Evolutionary conservation across 2,113 vertebrate species (phyloP).

Genomic region (Hemibagrus wyckioides): DNA sequence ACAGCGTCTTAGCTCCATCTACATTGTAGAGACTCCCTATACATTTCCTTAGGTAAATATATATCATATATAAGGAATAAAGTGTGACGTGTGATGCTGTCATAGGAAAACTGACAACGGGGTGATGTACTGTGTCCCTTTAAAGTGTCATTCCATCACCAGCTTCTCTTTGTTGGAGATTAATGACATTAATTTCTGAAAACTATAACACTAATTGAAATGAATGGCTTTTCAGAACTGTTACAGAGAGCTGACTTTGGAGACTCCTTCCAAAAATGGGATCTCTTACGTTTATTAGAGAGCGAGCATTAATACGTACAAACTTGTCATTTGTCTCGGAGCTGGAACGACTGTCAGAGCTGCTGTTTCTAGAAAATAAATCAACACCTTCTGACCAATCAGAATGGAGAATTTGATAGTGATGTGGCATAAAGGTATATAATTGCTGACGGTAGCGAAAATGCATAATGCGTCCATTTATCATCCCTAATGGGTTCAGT

Average conservation of each 20-base stretch:
- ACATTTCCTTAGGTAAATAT: neutral
- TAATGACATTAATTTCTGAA: neutral
- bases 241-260: neutral
- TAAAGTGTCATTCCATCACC: neutral
- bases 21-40: neutral
- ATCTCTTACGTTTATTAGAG: too few relatives aligned
- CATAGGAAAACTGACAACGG: neutral
- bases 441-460: neutral
- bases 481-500: neutral
- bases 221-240: neutral
- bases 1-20: neutral
- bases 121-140: neutral
- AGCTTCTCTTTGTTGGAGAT: neutral
- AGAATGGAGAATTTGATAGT: neutral
- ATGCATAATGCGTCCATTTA: neutral
- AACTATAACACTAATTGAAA: too few relatives aligned
- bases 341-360: neutral
- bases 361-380: neutral
- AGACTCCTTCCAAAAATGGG: neutral
- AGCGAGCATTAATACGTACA: neutral
- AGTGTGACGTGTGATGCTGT: neutral
- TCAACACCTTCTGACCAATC: neutral
- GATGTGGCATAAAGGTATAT: neutral
- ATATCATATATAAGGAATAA: neutral
- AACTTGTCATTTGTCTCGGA: neutral